Base-by-base conservation (phyloP, 1,140 invertebrate genomes). In the Laupala kohalensis region DNA sequence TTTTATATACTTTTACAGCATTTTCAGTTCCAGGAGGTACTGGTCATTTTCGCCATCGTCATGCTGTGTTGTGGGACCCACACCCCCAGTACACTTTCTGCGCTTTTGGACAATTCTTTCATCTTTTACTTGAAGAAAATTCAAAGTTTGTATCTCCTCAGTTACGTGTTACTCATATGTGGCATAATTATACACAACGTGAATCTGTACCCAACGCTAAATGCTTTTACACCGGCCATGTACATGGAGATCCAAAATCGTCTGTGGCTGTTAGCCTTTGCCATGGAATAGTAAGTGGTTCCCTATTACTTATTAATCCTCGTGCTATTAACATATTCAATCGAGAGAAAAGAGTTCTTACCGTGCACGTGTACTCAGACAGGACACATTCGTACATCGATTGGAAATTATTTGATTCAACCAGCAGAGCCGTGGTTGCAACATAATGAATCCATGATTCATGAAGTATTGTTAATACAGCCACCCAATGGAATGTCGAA, bases 241-340 rank as follows among this genome's bases (percentile, higher is more conserved):
- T 92, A 13, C 79, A 85, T 67, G 88, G 86, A n/a, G 89, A 91
- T 78, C 79, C 81, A 25, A 77, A 81, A 72, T 90, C 88, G 12
- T 79, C 79, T 27, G 89, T 92, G 25, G 84, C 86, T 25, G 87
- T 92, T 74, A 90, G 85, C 73, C 83, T 92, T 64, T 92, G 90
- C 79, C 84, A 90, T 76, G 90, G 90, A 79, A 90, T 92, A 89
- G 90, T 90, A 77, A 88, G 86, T 87, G 69, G 29, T 37, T 13
- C 27, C 69, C 69, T 69, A 4, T 19, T 23, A 23, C 30, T 69
- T 28, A n/a, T 68, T 27, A 25, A 19, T 68, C 19, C 64, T 6
- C 19, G 64, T 66, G 23, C 19, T 25, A 6, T 62, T 62, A 62
- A 62, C 53, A 62, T 62, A 13, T 13, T 13, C 12, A n/a, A n/a